A percentile compares a stretch with the other conserved stretches of the same genome.
Evolutionary conservation across 2,888 invertebrate species (phyloP).

Genomic region (Rhyacophila evoluta): DNA sequence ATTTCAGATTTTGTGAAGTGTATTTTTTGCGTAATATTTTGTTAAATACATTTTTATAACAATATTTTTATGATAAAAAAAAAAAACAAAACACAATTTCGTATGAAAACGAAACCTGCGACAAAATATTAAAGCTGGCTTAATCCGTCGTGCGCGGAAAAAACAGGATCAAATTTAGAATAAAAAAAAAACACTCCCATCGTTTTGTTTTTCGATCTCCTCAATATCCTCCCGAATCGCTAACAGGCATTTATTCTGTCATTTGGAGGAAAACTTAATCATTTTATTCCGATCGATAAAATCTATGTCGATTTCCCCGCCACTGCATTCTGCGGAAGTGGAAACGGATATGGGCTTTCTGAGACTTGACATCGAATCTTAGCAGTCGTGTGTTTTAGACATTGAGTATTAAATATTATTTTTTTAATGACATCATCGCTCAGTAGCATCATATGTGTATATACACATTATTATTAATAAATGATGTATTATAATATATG

Average conservation of each 20-base stretch:
- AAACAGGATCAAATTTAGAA: background rate
- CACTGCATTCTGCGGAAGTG: background rate
- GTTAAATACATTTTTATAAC: no score
- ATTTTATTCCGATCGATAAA: constrained; percentile 5
- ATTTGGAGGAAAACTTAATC: constrained; percentile 8
- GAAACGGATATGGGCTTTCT: background rate
- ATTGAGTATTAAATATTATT: no score
- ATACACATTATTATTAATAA: no score
- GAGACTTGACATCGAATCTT: background rate
- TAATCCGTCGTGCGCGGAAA: background rate
- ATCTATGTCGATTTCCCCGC: background rate
- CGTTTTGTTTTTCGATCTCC: constrained; percentile 1
- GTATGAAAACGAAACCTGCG: background rate
- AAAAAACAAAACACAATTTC: background rate
- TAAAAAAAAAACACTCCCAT: background rate
- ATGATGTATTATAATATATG: no score
- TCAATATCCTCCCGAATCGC: background rate
- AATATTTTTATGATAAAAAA: no score
- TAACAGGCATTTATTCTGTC: constrained; percentile 12
- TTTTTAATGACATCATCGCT: no score
- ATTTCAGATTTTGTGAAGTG: no score
- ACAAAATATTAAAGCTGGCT: background rate
- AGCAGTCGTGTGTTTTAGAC: no score
- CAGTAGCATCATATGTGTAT: no score
- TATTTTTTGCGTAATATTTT: no score